Evolutionary conservation across 2,888 invertebrate genomes (phyloP), one percentile per base, ranked within the genome.

Genomic region (Conops quadrifasciatus): DNA sequence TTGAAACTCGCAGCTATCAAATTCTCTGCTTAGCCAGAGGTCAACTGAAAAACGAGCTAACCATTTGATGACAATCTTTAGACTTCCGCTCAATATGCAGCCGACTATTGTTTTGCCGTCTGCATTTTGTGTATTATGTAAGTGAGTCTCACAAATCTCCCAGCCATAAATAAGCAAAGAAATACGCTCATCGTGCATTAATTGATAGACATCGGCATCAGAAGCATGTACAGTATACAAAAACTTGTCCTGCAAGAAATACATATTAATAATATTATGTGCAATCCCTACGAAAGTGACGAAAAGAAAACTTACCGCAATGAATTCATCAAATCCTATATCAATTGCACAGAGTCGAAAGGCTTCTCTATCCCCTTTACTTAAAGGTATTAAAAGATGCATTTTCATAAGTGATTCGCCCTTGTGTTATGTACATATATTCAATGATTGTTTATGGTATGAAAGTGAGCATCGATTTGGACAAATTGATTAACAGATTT

Each of bases 21-120:
- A 83, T 66, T 83, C 83, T 53, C 78, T 80, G 45, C 84, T 80
- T 47, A 83, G 80, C 79, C 78, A 79, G n/a, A 83, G 53, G 28
- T 81, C 81, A 65, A 83, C 68, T 2, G 83, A 80, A 71, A 80
- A 80, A 19, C 82, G 78, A 0, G 78, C 77, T 26, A 83, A 70
- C 16, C 78, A 71, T 43, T 77, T 79, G 11, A 77, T 74, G 2
- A 83, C 76, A 13, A 74, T 75, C 3, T 72, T 67, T 36, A 83
- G 51, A 49, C 70, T 71, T 30, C 74, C 53, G 0, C 75, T 70
- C 19, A 79, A 73, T 9, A 70, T 72, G 5, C 69, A 66, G 2
- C 74, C 28, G 30, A 56, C 62, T 51, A 60, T 43, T 26, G 73
- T 71, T 36, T 74, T 67, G 2, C 11, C n/a, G 2, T 67, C 63